Evolutionary conservation across 2,797 vertebrate genomes (phyloP).

Genomic region (Decapterus maruadsi): DNA sequence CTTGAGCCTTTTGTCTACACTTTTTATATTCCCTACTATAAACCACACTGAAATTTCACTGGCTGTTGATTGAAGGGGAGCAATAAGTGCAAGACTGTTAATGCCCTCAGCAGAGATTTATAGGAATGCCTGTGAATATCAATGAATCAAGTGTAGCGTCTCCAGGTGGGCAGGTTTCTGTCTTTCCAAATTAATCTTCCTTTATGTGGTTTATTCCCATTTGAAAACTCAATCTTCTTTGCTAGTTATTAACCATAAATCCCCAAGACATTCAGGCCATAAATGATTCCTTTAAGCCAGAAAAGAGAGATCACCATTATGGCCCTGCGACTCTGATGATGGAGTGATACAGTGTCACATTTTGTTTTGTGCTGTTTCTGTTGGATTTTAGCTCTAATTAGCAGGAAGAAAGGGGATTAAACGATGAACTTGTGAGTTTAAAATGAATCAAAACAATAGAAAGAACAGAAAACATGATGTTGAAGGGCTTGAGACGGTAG

Average conservation of each 20-base stretch:
- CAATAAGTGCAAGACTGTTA: not conserved
- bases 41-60: conserved; percentile 17
- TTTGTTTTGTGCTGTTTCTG: not conserved
- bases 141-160: not conserved
- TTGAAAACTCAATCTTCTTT: not conserved
- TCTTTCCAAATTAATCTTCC: not conserved
- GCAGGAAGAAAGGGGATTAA: not conserved
- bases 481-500: conserved; percentile 50
- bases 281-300: not conserved
- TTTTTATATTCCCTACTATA: conserved; percentile 35
- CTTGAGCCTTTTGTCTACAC: conserved; percentile 49
- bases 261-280: not conserved
- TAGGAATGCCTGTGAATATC: not conserved
- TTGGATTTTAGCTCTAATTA: conserved; percentile 22
- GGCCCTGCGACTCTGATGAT: not conserved
- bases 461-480: conserved; percentile 10
- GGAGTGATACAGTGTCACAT: not conserved
- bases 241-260: conserved; percentile 4
- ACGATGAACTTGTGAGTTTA: conserved; percentile 15
- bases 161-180: not conserved
- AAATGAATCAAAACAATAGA: conserved; percentile 8
- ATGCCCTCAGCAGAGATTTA: not conserved
- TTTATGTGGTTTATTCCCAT: not conserved
- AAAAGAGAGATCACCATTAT: conserved; percentile 2
- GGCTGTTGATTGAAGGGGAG: conserved; percentile 13